A percentile compares a stretch with the other conserved stretches of the same genome.
These are phyloP conservation scores for Myopa testacea DNA, from an alignment of 2,888 invertebrate species.

Conservation along the genomic window DNA sequence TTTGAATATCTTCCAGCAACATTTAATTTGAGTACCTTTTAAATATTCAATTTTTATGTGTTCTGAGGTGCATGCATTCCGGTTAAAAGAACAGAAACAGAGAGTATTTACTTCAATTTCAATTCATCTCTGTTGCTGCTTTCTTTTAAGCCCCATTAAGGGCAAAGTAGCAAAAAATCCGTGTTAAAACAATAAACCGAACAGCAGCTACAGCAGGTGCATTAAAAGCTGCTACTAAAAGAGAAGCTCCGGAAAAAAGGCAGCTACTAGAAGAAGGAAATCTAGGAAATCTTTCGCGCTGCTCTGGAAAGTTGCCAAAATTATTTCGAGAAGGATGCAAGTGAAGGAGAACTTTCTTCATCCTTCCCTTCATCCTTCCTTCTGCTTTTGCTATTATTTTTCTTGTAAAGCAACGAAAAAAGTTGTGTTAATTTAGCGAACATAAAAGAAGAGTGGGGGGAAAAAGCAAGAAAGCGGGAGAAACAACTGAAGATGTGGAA, in stretches of 20 bases:
- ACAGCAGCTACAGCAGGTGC: not conserved
- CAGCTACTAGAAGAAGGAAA: too few species aligned
- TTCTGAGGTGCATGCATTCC: too few species aligned
- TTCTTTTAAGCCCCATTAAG: too few species aligned
- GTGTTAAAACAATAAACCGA: too few species aligned
- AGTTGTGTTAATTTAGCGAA: conserved; percentile 17
- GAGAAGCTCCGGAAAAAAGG: not conserved
- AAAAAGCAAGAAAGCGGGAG: not conserved
- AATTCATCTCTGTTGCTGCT: too few species aligned
- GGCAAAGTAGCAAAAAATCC: too few species aligned
- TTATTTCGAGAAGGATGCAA: not conserved
- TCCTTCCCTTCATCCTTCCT: not conserved
- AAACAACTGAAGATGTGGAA: not conserved
- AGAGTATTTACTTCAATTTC: too few species aligned
- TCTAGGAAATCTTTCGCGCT: not conserved
- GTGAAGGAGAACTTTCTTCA: not conserved
- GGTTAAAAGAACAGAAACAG: too few species aligned
- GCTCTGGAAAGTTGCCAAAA: conserved; percentile 19
- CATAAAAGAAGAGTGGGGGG: not conserved
- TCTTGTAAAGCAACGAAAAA: not conserved
- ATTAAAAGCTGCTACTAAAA: not conserved
- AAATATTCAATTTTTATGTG: too few species aligned
- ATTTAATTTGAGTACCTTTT: too few species aligned
- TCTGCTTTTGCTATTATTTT: not conserved
- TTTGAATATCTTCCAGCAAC: too few species aligned